Evolutionary conservation across 2,113 vertebrate genomes (phyloP), one percentile per base, ranked within the genome.

Genomic region (Saguinus midas): DNA sequence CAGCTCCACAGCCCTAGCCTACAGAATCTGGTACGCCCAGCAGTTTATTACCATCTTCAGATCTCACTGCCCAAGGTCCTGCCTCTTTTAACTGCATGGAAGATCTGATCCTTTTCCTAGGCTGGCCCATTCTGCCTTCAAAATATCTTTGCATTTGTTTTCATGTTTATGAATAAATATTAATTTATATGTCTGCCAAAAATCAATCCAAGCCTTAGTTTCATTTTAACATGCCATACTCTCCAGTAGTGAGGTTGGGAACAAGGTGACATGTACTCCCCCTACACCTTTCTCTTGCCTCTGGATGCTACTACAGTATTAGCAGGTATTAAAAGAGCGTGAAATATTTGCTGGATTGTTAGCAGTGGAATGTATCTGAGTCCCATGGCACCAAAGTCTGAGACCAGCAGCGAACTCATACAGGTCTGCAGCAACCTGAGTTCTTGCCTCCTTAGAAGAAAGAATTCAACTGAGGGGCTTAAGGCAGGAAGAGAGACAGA

Each of bases 131-230:
- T 93, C 37, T 86, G 5, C 40, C 90, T 79, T 91, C 40, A 10
- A 91, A 92, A 66, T 95, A 80, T 23, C n/a, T 89, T 91, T 83
- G 27, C 73, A 57, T 85, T 94, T 58, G 2, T 68, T 92, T 78
- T 70, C 57, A 80, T 57, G 50, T 27, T 52, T 75, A 4, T 40
- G 21, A 72, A 70, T 92, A 93, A 73, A 87, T 79, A 64, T 29
- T 86, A 89, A 91, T 64, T 57, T 78, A 75, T 48, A 11, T 7
- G 50, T 73, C 94, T 61, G 27, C n/a, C 82, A 52, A 96, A 91
- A 83, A 57, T 45, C 93, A 45, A 83, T n/a, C 32, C 23, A 83
- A 43, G 43, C 50, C 23, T 48, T 12, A 16, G 14, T 82, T 87
- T n/a, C 81, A 81, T 58, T 90, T 92, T 27, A 87, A 52, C 21